These are phyloP conservation scores for Tetranychus cinnabarinus DNA, from an alignment of 1,140 invertebrate species.

Conservation along the genomic window DNA sequence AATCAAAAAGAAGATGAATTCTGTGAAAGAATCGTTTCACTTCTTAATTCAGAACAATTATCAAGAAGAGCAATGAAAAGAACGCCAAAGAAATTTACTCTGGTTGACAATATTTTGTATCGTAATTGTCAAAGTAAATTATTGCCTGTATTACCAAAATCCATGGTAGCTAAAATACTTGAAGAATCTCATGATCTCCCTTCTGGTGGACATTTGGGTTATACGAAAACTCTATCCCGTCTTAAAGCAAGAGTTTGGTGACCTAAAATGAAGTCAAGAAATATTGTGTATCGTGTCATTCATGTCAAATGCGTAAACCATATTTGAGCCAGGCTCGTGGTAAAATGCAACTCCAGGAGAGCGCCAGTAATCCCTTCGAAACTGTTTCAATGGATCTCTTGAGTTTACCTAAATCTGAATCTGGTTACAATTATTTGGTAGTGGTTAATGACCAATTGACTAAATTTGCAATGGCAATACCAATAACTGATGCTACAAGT, in stretches of 20 bases:
- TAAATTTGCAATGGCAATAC: background rate
- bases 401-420: background rate
- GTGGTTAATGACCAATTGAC: background rate
- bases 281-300: background rate
- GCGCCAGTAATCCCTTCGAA: background rate
- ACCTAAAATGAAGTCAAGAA: background rate
- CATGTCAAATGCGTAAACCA: background rate
- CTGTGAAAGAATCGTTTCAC: background rate
- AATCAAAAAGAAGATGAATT: background rate
- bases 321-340: background rate
- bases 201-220: slow-evolving; percentile 1
- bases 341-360: background rate
- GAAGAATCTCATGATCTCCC: background rate
- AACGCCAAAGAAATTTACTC: background rate
- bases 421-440: background rate
- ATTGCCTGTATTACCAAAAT: background rate
- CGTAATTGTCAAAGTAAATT: background rate
- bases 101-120: background rate
- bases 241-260: background rate
- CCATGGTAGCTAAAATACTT: background rate
- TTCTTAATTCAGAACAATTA: background rate
- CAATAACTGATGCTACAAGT: background rate
- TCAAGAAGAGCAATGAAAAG: background rate
- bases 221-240: background rate
- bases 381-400: background rate